Evolutionary conservation across 92 coral and sea anemone species (phyloP).

Genomic region (Anthopleura xanthogrammica): DNA sequence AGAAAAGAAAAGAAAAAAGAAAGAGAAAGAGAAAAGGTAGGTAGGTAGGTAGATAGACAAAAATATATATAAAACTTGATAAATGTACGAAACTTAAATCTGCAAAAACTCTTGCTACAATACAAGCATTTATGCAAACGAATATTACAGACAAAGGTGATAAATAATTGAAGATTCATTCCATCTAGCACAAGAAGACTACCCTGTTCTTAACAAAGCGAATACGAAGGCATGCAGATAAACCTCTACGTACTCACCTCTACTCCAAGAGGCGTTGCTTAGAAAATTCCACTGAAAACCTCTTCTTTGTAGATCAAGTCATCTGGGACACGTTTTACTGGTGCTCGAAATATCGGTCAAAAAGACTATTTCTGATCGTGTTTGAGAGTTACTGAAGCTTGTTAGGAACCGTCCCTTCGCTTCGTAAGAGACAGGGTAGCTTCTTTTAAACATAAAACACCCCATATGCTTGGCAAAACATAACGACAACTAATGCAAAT

Average conservation of each 20-base stretch:
- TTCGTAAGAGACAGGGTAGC: conserved; percentile 34
- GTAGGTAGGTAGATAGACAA: not conserved
- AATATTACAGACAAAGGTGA: not conserved
- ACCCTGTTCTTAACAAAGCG: conserved; percentile 38
- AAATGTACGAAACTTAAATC: too few species aligned
- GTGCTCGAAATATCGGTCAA: conserved; percentile 17
- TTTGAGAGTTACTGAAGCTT: not conserved
- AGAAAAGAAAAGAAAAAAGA: too few species aligned
- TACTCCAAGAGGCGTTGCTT: not conserved
- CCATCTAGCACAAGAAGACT: conserved; percentile 8
- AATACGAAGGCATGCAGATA: conserved; percentile 11
- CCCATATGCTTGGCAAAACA: not conserved
- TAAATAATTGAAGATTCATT: not conserved
- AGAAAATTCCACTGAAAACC: conserved; percentile 4
- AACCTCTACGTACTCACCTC: conserved; percentile 29
- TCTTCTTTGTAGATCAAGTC: conserved; percentile 19
- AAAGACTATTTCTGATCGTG: not conserved
- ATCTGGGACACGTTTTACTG: not conserved
- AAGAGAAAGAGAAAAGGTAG: too few species aligned
- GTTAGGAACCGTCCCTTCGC: conserved; percentile 20
- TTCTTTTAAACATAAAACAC: not conserved
- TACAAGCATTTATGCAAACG: not conserved
- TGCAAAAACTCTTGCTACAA: not conserved
- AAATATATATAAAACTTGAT: not conserved
- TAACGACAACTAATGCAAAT: not conserved